Conservation (phyloP, 2,888 invertebrate genomes). For the Holacanthella duospinosa region DNA sequence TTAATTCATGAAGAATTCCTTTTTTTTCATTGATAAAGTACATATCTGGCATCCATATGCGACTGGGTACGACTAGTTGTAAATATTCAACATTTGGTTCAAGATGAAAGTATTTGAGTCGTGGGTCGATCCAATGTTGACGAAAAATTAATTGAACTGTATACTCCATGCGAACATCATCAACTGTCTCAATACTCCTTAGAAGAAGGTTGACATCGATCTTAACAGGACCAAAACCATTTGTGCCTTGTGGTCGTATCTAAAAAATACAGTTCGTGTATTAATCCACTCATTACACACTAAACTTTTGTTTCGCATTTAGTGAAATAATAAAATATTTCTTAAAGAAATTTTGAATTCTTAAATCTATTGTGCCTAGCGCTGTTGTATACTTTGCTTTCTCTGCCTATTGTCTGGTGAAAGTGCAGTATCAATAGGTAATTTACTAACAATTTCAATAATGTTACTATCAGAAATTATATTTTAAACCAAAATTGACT, state of each 20-base stretch:
- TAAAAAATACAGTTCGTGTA: not conserved
- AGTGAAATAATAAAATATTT: too few relatives aligned
- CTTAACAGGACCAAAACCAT: not conserved
- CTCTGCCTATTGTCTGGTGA: too few relatives aligned
- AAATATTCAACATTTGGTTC: not conserved
- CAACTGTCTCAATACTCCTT: not conserved
- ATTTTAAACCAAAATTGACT: too few relatives aligned
- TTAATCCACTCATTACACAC: too few relatives aligned
- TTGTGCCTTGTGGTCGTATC: constrained; percentile 65
- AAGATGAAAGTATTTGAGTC: not conserved
- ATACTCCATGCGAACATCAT: constrained; percentile 1
- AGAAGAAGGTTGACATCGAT: not conserved
- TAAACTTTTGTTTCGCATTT: too few relatives aligned
- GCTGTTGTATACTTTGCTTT: too few relatives aligned
- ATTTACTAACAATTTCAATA: too few relatives aligned
- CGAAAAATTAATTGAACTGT: not conserved
- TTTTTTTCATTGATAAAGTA: not conserved
- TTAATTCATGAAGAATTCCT: not conserved
- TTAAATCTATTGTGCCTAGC: too few relatives aligned
- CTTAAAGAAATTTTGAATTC: too few relatives aligned
- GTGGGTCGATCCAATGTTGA: not conserved
- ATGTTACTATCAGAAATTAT: too few relatives aligned
- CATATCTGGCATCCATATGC: not conserved
- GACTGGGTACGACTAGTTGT: not conserved
- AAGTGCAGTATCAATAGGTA: too few relatives aligned